Conservation (phyloP, 30 jellyfish, hydroid and myxozoan genomes). For the Calvadosia cruxmelitensis region DNA sequence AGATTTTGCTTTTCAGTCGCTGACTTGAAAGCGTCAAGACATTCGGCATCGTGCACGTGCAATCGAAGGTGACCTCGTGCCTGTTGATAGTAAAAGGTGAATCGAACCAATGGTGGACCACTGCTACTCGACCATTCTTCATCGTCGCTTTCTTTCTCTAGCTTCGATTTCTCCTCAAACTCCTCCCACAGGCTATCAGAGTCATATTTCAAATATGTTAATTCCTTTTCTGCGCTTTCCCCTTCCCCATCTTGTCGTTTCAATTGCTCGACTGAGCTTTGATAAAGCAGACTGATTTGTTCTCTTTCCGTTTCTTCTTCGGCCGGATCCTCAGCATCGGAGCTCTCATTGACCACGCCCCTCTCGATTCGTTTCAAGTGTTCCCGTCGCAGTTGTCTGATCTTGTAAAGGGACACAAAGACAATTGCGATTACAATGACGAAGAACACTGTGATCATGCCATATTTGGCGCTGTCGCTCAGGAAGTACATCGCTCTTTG, state of each 20-base stretch:
- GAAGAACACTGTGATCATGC: neutral
- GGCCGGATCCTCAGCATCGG: slow-evolving; percentile 12
- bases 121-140: slow-evolving; percentile 1
- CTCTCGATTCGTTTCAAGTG: slow-evolving; percentile 7
- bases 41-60: neutral
- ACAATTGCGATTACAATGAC: slow-evolving; percentile 2
- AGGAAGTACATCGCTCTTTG: neutral
- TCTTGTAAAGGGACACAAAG: slow-evolving; percentile 3
- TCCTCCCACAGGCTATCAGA: slow-evolving; percentile 25
- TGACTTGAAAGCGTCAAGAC: neutral
- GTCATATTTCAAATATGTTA: slow-evolving; percentile 5
- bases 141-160: neutral
- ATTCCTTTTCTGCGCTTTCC: neutral
- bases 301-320: slow-evolving; percentile 19
- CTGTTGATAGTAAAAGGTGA: neutral
- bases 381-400: slow-evolving; percentile 14
- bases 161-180: neutral
- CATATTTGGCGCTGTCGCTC: neutral
- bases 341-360: neutral
- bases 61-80: neutral
- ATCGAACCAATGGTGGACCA: neutral
- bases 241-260: neutral
- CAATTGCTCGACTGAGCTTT: neutral
- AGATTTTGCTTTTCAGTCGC: neutral
- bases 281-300: slow-evolving; percentile 1